phyloP scores from a whole-genome alignment of 2,113 vertebrate genomes.

The Camelus dromedarius region DNA sequence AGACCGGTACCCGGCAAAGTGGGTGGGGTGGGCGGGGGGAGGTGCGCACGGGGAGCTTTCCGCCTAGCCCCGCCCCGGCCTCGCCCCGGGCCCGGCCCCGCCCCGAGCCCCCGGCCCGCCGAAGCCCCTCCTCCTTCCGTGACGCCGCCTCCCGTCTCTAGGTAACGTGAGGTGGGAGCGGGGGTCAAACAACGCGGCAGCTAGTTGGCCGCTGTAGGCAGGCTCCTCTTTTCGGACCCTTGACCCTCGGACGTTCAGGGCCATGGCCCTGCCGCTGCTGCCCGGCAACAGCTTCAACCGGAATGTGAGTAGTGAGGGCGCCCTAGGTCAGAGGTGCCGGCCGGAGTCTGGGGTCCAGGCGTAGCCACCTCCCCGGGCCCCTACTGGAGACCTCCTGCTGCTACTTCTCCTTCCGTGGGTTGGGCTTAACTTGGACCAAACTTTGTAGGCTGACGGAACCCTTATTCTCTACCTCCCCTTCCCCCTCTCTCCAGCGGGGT shows the following conservation, averaged over 20 bases:
- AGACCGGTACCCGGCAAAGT: fast-evolving
- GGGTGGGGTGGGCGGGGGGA: background rate
- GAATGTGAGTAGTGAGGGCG: conserved; percentile 88
- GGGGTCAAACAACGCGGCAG: conserved; percentile 71
- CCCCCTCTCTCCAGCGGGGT: background rate
- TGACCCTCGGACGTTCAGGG: background rate
- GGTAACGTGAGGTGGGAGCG: conserved; percentile 81
- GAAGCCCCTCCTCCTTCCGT: background rate
- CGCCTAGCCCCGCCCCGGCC: background rate
- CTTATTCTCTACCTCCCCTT: background rate
- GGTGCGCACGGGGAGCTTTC: fast-evolving
- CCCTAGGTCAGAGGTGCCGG: background rate
- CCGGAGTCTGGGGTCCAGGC: background rate
- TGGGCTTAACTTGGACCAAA: background rate
- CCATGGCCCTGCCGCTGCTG: conserved; percentile 91
- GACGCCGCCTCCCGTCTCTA: conserved; percentile 75
- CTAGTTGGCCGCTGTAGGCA: fast-evolving
- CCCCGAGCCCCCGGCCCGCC: background rate
- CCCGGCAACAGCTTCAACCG: conserved; percentile 87
- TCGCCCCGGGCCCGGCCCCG: background rate
- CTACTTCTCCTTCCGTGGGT: background rate
- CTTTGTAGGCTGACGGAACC: background rate
- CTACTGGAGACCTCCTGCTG: background rate
- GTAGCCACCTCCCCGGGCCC: background rate
- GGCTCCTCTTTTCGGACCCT: background rate